Conservation (phyloP, 1,140 invertebrate genomes). For the Drosophila pruinosa region DNA sequence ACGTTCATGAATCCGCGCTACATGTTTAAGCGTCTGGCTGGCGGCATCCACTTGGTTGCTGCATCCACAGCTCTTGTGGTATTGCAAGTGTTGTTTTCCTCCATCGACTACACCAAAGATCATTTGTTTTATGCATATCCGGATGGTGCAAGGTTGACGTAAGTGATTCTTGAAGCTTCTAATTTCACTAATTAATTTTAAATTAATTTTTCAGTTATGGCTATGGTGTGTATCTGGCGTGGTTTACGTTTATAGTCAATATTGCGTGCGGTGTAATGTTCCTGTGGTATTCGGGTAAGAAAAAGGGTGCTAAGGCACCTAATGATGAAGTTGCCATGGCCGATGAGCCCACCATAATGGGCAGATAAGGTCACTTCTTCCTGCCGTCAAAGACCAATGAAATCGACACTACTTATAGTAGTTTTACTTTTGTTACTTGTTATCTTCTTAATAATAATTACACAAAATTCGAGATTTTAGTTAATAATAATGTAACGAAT, state of each 20-base stretch:
- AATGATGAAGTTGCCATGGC: slow-evolving; percentile 91
- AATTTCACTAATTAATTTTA: too few species aligned
- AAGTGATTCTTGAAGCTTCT: slow-evolving; percentile 71
- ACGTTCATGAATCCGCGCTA: slow-evolving; percentile 93
- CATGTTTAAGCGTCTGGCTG: slow-evolving; percentile 94
- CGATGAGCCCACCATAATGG: slow-evolving; percentile 92
- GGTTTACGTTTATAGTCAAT: slow-evolving; percentile 90
- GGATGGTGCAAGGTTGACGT: slow-evolving; percentile 85
- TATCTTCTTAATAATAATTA: slow-evolving; percentile 56
- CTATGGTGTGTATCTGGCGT: slow-evolving; percentile 91
- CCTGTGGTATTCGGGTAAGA: slow-evolving; percentile 91
- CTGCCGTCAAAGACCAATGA: slow-evolving; percentile 68
- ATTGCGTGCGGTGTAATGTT: slow-evolving; percentile 88
- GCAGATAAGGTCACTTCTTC: slow-evolving; percentile 85
- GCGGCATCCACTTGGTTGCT: slow-evolving; percentile 91
- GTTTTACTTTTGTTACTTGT: slow-evolving; percentile 71
- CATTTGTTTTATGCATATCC: slow-evolving; percentile 88
- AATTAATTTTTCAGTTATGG: slow-evolving; percentile 84
- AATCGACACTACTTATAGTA: slow-evolving; percentile 39
- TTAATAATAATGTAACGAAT: slow-evolving; percentile 47
- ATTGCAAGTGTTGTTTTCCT: slow-evolving; percentile 90
- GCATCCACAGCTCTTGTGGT: slow-evolving; percentile 90
- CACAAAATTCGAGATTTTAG: slow-evolving; percentile 51
- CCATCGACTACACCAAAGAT: slow-evolving; percentile 88
- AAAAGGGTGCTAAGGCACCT: slow-evolving; percentile 91